Evolutionary conservation across 2,888 invertebrate genomes (phyloP).

Genomic region (Scrobipalpa costella): DNA sequence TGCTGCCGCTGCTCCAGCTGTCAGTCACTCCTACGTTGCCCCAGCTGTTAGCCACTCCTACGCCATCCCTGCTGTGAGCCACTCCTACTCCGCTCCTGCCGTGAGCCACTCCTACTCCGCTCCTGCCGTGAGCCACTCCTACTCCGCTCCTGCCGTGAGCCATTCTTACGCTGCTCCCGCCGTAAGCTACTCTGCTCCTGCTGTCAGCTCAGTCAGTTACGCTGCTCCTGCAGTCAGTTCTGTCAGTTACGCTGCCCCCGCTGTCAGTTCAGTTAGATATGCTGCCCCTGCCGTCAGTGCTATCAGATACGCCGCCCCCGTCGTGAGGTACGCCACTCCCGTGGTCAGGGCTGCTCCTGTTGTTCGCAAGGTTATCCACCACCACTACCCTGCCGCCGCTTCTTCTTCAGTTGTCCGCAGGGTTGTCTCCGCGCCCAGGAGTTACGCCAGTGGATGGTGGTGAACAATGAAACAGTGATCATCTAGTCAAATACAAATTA

Average conservation of each 20-base stretch:
- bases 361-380: conserved; percentile 27
- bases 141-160: conserved; percentile 29
- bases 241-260: conserved; percentile 17
- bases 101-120: conserved; percentile 24
- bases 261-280: conserved; percentile 23
- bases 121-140: conserved; percentile 18
- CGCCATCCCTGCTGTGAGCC: conserved; percentile 19
- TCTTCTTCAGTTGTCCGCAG: conserved; percentile 24
- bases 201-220: conserved; percentile 21
- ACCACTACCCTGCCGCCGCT: conserved; percentile 28
- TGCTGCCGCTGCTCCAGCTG: conserved; percentile 24
- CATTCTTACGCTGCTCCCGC: conserved; percentile 22
- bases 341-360: conserved; percentile 23
- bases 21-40: conserved; percentile 13
- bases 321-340: conserved; percentile 29
- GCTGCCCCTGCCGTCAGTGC: conserved; percentile 26
- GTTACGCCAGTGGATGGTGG: conserved; percentile 37
- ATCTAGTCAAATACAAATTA: conserved; percentile 27
- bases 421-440: conserved; percentile 30
- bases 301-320: conserved; percentile 27
- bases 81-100: conserved; percentile 22
- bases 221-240: conserved; percentile 25
- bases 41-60: conserved; percentile 15
- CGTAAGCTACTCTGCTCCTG: conserved; percentile 26
- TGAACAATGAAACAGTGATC: conserved; percentile 26